Base-by-base conservation (phyloP, 2,888 invertebrate species). In the Lymantria monacha region DNA sequence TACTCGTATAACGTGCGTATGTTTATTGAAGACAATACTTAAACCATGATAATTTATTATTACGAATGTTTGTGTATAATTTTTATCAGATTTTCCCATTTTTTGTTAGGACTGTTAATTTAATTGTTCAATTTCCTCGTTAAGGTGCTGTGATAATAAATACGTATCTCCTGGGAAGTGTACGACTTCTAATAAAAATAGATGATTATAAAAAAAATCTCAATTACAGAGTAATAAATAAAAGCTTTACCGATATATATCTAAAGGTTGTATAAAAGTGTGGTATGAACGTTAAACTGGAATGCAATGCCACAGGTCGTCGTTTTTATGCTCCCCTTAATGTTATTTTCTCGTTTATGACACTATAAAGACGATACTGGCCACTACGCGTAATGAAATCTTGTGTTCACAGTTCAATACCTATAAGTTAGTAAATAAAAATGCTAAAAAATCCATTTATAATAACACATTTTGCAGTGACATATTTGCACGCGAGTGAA, bases 301-400 rank as follows among this genome's bases (percentile, higher is more conserved):
- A 83, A 86, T 83, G 85, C 85, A 83, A 79, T 87, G 88, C 85
- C 85, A 88, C 87, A 89, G 89, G 88, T 90, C 88, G 87, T 77
- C 81, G 82, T 88, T 86, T 90, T 87, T 87, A 88, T 75, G 78
- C 69, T 75, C 82, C 74, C 81, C 81, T 87, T 89, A 88, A 87
- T 88, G 89, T 86, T 90, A 88, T 87, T 88, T 87, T 81, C 79
- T 65, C 85, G 82, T 91, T 90, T 90, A 91, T 88, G 87, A 85
- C 85, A 87, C 89, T 79, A 89, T 91, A 90, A 91, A 90, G 85
- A 76, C 85, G 85, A 87, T 86, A 84, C 84, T 79, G 83, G 82
- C 87, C 90, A 89, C 90, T 91, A 89, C 86, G 85, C 82, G 88
- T 91, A 91, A 91, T 91, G 90, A 91, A 91, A 91, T 88, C 86